Evolutionary conservation across 2,113 vertebrate species (phyloP).

Genomic region (Psettodes erumei): DNA sequence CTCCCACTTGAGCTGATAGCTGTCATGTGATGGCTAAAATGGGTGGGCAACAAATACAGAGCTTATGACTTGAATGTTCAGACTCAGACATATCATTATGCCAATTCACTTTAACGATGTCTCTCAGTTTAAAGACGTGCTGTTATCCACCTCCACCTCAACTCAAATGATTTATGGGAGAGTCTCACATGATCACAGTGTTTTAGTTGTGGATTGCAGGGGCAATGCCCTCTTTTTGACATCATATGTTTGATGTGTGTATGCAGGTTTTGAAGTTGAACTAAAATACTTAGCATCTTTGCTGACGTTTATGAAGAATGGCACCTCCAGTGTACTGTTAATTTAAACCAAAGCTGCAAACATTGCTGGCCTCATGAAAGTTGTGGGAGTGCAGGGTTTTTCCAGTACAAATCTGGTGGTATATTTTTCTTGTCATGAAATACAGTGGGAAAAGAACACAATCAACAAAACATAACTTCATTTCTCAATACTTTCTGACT

Average conservation of each 20-base stretch:
- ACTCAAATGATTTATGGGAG: slow-evolving; percentile 65
- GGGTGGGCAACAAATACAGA: slow-evolving; percentile 64
- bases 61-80: slow-evolving; percentile 58
- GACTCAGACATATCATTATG: slow-evolving; percentile 71
- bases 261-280: slow-evolving; percentile 26
- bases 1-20: slow-evolving; percentile 46
- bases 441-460: not conserved
- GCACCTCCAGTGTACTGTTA: not conserved
- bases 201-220: slow-evolving; percentile 58
- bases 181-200: slow-evolving; percentile 63
- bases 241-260: slow-evolving; percentile 47
- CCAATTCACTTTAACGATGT: slow-evolving; percentile 69
- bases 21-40: slow-evolving; percentile 42
- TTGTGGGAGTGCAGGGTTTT: not conserved
- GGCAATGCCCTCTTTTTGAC: slow-evolving; percentile 53
- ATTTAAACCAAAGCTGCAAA: slow-evolving; percentile 1
- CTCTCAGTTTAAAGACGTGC: slow-evolving; percentile 56
- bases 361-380: not conserved
- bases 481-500: not conserved
- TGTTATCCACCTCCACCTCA: slow-evolving; percentile 62
- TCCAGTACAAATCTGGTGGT: not conserved
- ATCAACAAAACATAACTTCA: not conserved
- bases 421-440: not conserved
- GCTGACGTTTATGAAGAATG: slow-evolving; percentile 15
- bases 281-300: slow-evolving; percentile 20